Evolutionary conservation across 2,113 vertebrate species (phyloP).

Genomic region (Megaceryle maxima): DNA sequence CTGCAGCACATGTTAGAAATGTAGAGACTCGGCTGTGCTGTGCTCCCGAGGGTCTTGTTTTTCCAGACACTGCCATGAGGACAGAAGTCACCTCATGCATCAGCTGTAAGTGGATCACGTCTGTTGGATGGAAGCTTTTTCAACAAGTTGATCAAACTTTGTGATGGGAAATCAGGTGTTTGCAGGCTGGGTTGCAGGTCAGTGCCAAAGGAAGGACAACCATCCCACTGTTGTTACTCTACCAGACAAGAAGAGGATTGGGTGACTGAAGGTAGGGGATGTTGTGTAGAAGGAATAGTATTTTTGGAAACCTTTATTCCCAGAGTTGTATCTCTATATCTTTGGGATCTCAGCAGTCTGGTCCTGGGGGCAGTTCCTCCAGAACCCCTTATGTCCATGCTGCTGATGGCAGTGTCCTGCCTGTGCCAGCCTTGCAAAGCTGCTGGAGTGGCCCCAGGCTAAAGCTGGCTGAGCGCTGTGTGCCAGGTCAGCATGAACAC

Average conservation of each 20-base stretch:
- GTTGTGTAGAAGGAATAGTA: no score
- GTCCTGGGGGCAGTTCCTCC: no score
- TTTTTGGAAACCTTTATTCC: no score
- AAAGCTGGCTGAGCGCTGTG: no score
- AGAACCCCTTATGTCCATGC: no score
- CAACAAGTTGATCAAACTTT: background rate
- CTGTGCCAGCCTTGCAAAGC: no score
- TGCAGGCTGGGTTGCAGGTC: background rate
- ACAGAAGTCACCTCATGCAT: background rate
- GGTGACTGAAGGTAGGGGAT: no score
- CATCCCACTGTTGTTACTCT: no score
- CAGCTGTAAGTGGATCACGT: accelerated
- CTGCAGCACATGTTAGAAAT: background rate
- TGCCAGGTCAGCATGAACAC: no score
- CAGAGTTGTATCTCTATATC: no score
- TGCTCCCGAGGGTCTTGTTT: background rate
- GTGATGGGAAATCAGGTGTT: background rate
- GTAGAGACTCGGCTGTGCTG: background rate
- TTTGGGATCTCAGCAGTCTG: background rate
- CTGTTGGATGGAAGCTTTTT: background rate
- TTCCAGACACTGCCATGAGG: background rate
- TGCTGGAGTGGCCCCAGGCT: no score
- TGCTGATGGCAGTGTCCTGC: no score
- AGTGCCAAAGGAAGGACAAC: background rate
- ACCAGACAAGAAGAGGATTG: background rate